Percentiles rank a stretch among this genome's conserved stretches.
These are phyloP conservation scores for Ara ararauna DNA, from an alignment of 2,797 vertebrate genomes.

Conservation along the genomic window DNA sequence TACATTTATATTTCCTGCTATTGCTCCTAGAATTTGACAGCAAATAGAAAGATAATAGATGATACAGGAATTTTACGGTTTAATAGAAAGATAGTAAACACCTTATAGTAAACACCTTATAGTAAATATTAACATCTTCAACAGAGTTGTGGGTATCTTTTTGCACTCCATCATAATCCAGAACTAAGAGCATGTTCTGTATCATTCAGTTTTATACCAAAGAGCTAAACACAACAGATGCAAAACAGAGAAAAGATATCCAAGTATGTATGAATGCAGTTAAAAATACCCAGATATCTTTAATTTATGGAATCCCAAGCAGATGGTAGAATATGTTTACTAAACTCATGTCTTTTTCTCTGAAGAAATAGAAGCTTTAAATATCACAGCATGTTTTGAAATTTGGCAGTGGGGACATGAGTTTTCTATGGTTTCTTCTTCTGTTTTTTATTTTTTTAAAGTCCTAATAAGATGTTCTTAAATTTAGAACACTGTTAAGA, in stretches of 20 bases:
- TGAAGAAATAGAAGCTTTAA: conserved; percentile 63
- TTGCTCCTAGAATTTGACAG: neutral
- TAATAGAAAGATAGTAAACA: neutral
- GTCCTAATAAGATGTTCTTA: neutral
- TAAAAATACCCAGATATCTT: conserved; percentile 71
- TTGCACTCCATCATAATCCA: neutral
- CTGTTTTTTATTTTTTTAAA: neutral
- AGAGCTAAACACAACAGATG: conserved; percentile 44
- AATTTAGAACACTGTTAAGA: neutral
- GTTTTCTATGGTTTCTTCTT: neutral
- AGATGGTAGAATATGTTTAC: conserved; percentile 70
- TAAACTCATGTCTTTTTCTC: conserved; percentile 51
- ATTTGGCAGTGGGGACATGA: neutral
- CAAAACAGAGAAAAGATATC: conserved; percentile 44
- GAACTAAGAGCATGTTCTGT: neutral
- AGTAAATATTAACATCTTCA: conserved; percentile 30
- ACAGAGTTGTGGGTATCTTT: neutral
- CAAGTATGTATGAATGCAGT: conserved; percentile 43
- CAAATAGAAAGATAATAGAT: neutral
- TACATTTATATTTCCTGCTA: neutral
- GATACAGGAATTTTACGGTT: neutral
- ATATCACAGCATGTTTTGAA: conserved; percentile 44
- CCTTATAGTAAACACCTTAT: neutral
- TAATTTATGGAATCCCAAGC: conserved; percentile 74
- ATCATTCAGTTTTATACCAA: conserved; percentile 30